Percentiles rank a stretch among this genome's conserved stretches.
These are phyloP conservation scores for Microctonus aethiopoides DNA, from an alignment of 2,888 invertebrate genomes.

Conservation along the genomic window DNA sequence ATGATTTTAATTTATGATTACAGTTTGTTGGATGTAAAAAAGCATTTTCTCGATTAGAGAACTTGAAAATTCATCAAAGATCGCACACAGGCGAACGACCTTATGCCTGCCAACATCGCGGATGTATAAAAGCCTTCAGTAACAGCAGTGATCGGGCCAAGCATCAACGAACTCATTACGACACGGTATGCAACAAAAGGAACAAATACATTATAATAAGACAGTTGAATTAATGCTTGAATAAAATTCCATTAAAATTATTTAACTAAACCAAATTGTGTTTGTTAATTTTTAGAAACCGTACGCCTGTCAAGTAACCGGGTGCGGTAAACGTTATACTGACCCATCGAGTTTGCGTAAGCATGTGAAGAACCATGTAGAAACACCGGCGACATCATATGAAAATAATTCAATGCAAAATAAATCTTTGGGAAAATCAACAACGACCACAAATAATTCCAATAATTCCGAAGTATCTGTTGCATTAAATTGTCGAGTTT, in stretches of 20 bases:
- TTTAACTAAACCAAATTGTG: not conserved
- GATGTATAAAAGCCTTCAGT: constrained; percentile 96
- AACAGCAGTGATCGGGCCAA: constrained; percentile 99
- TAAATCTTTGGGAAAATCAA: not conserved
- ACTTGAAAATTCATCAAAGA: constrained; percentile 96
- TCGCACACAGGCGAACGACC: constrained; percentile 97
- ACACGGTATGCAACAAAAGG: constrained; percentile 76
- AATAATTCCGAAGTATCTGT: not conserved
- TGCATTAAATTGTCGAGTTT: not conserved
- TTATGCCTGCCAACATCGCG: constrained; percentile 92
- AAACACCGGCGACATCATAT: constrained; percentile 32
- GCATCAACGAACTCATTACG: constrained; percentile 98
- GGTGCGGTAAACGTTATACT: constrained; percentile 92
- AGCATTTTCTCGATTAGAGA: constrained; percentile 96
- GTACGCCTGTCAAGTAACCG: constrained; percentile 88
- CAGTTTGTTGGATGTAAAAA: constrained; percentile 95
- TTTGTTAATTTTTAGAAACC: constrained; percentile 78
- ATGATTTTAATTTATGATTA: constrained; percentile 48
- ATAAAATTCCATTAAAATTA: not conserved
- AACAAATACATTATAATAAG: not conserved
- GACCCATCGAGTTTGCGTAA: constrained; percentile 94
- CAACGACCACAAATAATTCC: not conserved
- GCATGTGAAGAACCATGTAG: constrained; percentile 86
- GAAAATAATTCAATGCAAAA: not conserved
- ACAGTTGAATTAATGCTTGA: not conserved